These are phyloP conservation scores for Bothrops jararaca DNA, from an alignment of 2,113 vertebrate species.

Conservation along the genomic window DNA sequence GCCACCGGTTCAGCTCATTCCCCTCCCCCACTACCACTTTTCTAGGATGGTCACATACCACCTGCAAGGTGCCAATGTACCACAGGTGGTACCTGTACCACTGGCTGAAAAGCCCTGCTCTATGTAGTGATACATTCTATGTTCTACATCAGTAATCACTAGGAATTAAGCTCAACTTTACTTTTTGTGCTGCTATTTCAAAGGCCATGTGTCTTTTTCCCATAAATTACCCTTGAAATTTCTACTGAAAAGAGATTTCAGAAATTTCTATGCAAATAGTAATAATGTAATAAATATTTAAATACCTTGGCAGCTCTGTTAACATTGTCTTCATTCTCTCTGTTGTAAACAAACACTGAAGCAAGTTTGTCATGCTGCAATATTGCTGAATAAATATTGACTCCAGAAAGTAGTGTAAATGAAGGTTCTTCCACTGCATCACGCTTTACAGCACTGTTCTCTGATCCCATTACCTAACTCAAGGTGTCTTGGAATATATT, in stretches of 20 bases:
- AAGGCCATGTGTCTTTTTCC: background rate
- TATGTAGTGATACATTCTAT: background rate
- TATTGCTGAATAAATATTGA: conserved; percentile 78
- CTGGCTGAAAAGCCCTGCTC: too few relatives aligned
- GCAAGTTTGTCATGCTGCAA: conserved; percentile 82
- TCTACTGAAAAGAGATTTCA: background rate
- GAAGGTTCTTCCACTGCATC: conserved; percentile 76
- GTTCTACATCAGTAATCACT: background rate
- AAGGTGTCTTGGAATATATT: background rate
- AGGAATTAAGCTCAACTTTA: background rate
- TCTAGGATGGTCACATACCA: too few relatives aligned
- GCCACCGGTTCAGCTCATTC: too few relatives aligned
- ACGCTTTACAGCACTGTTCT: conserved; percentile 86
- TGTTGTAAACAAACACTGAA: conserved; percentile 90
- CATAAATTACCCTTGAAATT: background rate
- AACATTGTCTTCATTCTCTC: conserved; percentile 88
- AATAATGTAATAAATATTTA: background rate
- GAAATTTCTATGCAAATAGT: background rate
- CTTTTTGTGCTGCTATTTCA: background rate
- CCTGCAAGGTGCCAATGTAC: too few relatives aligned
- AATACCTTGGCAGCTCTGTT: conserved; percentile 92
- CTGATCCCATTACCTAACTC: conserved; percentile 84
- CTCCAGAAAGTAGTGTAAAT: conserved; percentile 77
- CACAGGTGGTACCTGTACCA: too few relatives aligned
- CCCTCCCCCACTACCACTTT: too few relatives aligned